A percentile compares a stretch with the other conserved stretches of the same genome.
Conservation (phyloP, 1,140 invertebrate genomes). For the Pantala flavescens region DNA sequence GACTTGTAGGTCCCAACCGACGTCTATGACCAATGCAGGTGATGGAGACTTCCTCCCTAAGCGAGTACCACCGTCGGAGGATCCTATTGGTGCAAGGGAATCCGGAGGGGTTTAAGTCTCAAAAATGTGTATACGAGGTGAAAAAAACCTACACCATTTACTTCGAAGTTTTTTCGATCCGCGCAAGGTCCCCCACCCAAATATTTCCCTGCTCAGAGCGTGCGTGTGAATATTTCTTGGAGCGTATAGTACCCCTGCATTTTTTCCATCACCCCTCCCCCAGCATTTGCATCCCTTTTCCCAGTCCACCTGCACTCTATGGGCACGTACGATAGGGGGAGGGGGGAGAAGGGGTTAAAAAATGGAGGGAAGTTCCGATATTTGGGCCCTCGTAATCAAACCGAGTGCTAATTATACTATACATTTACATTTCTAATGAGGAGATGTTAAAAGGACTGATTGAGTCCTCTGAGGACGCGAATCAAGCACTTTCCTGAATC, state of each 20-base stretch:
- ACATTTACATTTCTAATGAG: no score
- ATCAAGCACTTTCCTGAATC: no score
- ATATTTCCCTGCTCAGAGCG: constrained; percentile 2
- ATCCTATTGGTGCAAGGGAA: neutral
- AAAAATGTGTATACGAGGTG: neutral
- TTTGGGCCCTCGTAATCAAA: no score
- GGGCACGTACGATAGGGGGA: neutral
- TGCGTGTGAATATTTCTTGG: constrained; percentile 5
- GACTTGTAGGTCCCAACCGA: neutral
- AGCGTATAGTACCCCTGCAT: neutral
- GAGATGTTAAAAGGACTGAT: no score
- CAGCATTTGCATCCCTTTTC: neutral
- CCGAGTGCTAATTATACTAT: no score
- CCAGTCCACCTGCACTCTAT: neutral
- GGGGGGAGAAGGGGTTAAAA: neutral
- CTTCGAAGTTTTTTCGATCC: neutral
- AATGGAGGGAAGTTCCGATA: no score
- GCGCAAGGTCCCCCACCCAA: neutral
- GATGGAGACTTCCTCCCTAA: neutral
- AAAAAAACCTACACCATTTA: neutral
- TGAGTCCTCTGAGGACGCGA: no score
- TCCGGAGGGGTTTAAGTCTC: neutral
- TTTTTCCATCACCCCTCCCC: neutral
- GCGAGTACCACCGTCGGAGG: neutral
- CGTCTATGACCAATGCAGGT: neutral